Evolutionary conservation across 2,797 vertebrate species (phyloP).

Genomic region (Myripristis murdjan): DNA sequence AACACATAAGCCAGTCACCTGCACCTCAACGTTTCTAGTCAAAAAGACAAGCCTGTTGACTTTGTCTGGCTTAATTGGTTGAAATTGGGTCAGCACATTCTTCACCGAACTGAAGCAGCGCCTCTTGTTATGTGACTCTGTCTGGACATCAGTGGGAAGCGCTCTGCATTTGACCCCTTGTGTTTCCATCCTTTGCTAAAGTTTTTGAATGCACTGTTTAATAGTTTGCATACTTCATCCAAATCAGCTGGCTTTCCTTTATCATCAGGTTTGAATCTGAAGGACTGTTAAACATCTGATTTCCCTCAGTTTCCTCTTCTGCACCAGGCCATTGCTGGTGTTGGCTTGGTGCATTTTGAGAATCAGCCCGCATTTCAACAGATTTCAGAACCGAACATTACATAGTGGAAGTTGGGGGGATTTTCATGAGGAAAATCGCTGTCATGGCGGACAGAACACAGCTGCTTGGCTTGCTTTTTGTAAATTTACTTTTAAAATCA

Average conservation of each 20-base stretch:
- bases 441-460: too few relatives aligned
- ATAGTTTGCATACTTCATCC: constrained; percentile 9
- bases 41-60: background rate
- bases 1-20: background rate
- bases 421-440: too few relatives aligned
- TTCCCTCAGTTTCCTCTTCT: constrained; percentile 7
- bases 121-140: background rate
- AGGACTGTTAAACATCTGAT: constrained; percentile 3
- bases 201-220: background rate
- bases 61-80: background rate
- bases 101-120: background rate
- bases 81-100: constrained; percentile 18
- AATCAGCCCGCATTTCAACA: too few relatives aligned
- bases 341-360: too few relatives aligned
- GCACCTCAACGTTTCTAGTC: too few relatives aligned
- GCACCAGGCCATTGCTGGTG: too few relatives aligned
- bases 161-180: background rate
- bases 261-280: background rate
- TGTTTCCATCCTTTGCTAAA: too few relatives aligned
- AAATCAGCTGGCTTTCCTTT: background rate
- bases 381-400: too few relatives aligned
- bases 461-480: too few relatives aligned
- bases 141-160: background rate
- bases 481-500: too few relatives aligned
- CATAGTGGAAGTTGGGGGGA: too few relatives aligned